Base-by-base conservation (phyloP, 2,888 invertebrate genomes). In the Girardia tigrina region DNA sequence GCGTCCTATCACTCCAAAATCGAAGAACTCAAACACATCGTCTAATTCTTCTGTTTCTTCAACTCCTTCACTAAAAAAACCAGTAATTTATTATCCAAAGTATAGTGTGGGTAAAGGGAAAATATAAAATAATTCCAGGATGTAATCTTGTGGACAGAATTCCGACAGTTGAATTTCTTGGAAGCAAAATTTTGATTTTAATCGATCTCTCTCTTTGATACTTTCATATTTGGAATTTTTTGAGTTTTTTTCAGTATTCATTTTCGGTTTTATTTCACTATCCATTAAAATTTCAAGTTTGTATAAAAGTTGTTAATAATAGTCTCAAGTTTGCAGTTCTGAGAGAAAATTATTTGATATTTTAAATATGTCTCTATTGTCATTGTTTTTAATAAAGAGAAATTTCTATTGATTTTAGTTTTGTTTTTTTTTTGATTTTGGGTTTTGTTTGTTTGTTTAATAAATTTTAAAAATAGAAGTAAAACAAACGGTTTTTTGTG, bases 391-490 rank as follows among this genome's bases (percentile, higher is more conserved):
- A 28, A 6, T 71, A 71, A 29, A 71, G 16, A 16, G 71, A 71
- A n/a, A 71, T 71, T 71, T n/a, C 71, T 26, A 29, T 71, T 28
- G 71, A 28, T 71, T 71, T 71, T 26, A n/a, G 26, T 71, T 71
- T 71, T 28, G 28, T 2, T 71, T 71, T 71, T 56, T 36, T 36
- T n/a, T n/a, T 36, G 8, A 16, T 36, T 36, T 36, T 12, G 36
- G 16, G 16, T 12, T 12, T 12, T 36, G 16, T 36, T 36, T 12
- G 8, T 36, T 36, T 16, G 36, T 12, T 36, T 8, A 36, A 36
- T 36, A 36, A 36, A 36, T 36, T 36, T 36, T 36, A 12, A 8
- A 36, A 36, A 12, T 36, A 12, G 12, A 36, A 36, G 8, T 12
- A 36, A 36, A 12, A 36, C 36, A 12, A 16, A 36, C 36, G 16